These are phyloP conservation scores for Tenthredo mesomela DNA, from an alignment of 2,888 invertebrate genomes.

Conservation along the genomic window DNA sequence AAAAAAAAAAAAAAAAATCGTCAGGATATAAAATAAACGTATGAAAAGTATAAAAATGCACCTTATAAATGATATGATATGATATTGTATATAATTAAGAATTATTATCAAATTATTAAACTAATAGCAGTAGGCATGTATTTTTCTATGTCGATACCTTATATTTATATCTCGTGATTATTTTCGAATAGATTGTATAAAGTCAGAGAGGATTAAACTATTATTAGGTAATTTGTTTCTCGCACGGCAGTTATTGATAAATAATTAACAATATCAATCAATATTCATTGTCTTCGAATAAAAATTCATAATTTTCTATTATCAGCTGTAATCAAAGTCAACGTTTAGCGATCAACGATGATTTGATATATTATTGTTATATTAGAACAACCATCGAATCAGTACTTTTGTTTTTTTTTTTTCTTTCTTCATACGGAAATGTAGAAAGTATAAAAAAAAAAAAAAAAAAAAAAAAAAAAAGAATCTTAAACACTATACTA, in stretches of 20 bases:
- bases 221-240: background rate
- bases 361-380: background rate
- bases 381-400: background rate
- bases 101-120: background rate
- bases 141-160: background rate
- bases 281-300: background rate
- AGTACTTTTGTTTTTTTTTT: background rate
- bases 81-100: background rate
- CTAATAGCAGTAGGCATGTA: background rate
- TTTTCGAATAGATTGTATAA: background rate
- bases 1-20: background rate
- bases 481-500: background rate
- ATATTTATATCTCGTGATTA: background rate
- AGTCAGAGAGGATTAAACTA: background rate
- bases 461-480: background rate
- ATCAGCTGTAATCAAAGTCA: background rate
- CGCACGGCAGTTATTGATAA: background rate
- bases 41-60: constrained; percentile 30
- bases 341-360: background rate
- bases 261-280: background rate
- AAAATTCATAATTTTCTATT: background rate
- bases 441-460: background rate
- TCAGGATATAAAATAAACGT: constrained; percentile 17
- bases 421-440: background rate
- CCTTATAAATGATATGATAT: background rate